Evolutionary conservation across 2,797 vertebrate genomes (phyloP), one percentile per base, ranked within the genome.

Genomic region (Scolopax rusticola): DNA sequence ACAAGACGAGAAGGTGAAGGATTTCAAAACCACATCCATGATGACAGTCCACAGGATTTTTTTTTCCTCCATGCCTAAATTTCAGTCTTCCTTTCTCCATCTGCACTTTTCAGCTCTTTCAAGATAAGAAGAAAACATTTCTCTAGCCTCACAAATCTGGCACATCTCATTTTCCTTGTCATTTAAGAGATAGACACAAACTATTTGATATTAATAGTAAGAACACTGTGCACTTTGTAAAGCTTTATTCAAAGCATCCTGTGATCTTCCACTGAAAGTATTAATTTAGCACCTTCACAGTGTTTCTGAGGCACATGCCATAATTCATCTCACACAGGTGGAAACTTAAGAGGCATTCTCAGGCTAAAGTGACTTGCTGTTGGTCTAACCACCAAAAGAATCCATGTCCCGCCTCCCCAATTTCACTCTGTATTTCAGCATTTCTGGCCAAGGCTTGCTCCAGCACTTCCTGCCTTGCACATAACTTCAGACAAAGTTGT

Each of bases 201-300:
- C 87, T 87, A 90, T 84, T 84, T 64, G 76, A 45, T 95, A 96
- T 97, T 96, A 96, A 96, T 93, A 96, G 64, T 68, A 97, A 96
- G 94, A 97, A 95, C 90, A 95, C 27, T 21, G 53, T 85, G 95
- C 84, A 92, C 88, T 93, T 92, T 27, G 40, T 87, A 87, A 94
- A 90, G 90, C 71, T 93, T 85, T 94, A 93, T 92, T 95, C 86
- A 85, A 96, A 93, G 91, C 84, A 90, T 87, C 79, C 95, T 94
- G 56, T 85, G 92, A 95, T 95, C 86, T 87, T 93, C 47, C 61
- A 80, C 86, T 90, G 90, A 89, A 95, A 78, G 82, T 84, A 90
- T 59, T 90, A 70, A 93, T 94, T 93, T 87, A 86, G 75, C 71
- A 80, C 82, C 78, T 89, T 87, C 61, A 81, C 65, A 71, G 77